Conservation (phyloP, 2,113 vertebrate genomes). For the Siphamia tubifer region DNA sequence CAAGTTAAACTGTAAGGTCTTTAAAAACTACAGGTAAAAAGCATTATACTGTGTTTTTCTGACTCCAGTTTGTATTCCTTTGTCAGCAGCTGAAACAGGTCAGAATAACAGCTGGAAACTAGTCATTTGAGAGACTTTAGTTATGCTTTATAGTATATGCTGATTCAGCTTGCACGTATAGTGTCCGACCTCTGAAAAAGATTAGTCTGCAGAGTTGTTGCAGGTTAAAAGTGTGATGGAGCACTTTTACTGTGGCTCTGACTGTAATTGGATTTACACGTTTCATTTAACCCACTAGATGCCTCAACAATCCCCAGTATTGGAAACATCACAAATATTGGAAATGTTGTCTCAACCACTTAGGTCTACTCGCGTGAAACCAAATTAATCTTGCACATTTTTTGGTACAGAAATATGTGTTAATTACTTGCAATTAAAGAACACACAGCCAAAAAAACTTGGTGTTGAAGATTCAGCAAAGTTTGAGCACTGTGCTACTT, state of each 20-base stretch:
- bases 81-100: conserved; percentile 36
- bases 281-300: conserved; percentile 55
- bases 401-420: neutral
- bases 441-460: neutral
- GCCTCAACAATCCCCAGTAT: conserved; percentile 25
- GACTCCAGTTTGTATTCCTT: conserved; percentile 4
- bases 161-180: conserved; percentile 40
- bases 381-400: conserved; percentile 20
- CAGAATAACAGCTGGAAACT: conserved; percentile 33
- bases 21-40: neutral
- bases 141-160: conserved; percentile 43
- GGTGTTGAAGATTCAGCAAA: conserved; percentile 12
- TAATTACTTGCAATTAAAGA: conserved; percentile 18
- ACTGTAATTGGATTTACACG: conserved; percentile 57
- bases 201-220: conserved; percentile 34
- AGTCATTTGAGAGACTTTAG: conserved; percentile 44
- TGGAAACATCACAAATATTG: conserved; percentile 7
- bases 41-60: conserved; percentile 7
- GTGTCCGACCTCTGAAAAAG: conserved; percentile 4
- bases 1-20: too few species aligned
- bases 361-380: conserved; percentile 16
- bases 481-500: neutral
- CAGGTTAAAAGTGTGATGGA: conserved; percentile 39
- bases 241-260: conserved; percentile 18
- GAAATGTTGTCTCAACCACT: neutral